phyloP scores from a whole-genome alignment of 2,888 invertebrate genomes.

The Tupiocoris notatus region DNA sequence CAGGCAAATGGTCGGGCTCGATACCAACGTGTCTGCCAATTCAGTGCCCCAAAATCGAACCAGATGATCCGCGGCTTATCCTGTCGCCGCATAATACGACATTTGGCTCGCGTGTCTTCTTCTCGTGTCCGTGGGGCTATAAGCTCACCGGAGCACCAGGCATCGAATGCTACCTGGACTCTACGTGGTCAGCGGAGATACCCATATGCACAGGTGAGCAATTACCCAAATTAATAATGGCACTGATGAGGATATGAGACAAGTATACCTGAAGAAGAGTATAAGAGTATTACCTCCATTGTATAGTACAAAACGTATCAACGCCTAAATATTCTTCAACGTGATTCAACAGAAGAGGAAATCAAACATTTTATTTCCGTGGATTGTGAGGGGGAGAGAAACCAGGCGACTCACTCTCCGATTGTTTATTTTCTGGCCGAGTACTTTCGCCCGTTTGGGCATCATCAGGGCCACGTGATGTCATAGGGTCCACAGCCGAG shows the following conservation, averaged over 20 bases:
- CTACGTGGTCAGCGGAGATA: conserved; percentile 74
- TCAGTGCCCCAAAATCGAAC: conserved; percentile 70
- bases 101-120: conserved; percentile 75
- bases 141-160: conserved; percentile 72
- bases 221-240: neutral
- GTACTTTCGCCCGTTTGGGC: too few relatives aligned
- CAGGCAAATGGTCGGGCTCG: conserved; percentile 74
- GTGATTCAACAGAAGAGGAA: too few relatives aligned
- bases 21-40: conserved; percentile 74
- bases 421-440: too few relatives aligned
- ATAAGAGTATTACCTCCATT: neutral
- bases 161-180: conserved; percentile 75
- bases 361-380: too few relatives aligned
- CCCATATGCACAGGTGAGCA: conserved; percentile 70
- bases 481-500: too few relatives aligned
- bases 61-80: conserved; percentile 69
- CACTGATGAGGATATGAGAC: neutral
- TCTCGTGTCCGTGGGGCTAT: conserved; percentile 83
- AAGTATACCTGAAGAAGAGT: neutral
- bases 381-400: too few relatives aligned
- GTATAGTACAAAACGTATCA: too few relatives aligned
- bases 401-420: too few relatives aligned
- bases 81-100: conserved; percentile 77
- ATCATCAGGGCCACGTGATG: too few relatives aligned
- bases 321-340: too few relatives aligned